phyloP scores from a whole-genome alignment of 2,888 invertebrate species.

The Cecidostiba fungosa region DNA sequence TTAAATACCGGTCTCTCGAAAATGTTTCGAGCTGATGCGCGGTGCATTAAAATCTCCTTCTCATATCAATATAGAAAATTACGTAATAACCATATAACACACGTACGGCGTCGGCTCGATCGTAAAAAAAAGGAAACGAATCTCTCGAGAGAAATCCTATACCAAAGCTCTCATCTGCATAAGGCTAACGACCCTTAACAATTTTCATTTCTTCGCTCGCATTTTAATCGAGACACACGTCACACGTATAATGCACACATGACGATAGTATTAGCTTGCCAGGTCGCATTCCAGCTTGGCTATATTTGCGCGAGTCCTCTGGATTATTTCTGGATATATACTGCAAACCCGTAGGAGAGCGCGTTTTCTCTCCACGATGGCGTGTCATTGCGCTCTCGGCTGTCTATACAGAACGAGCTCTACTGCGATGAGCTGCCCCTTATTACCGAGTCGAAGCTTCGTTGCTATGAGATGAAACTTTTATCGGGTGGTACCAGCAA shows the following conservation, averaged over 20 bases:
- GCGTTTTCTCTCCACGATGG: not conserved
- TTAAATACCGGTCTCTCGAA: not conserved
- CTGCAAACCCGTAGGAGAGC: not conserved
- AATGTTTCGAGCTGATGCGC: not conserved
- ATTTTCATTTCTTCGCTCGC: constrained; percentile 1
- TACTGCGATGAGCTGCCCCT: no score
- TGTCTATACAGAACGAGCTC: not conserved
- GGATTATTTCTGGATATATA: constrained; percentile 52
- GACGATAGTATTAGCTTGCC: not conserved
- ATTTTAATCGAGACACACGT: constrained; percentile 38
- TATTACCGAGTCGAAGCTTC: no score
- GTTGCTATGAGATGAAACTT: no score
- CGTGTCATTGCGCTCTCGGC: not conserved
- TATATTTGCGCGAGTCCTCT: constrained; percentile 39
- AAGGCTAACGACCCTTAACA: constrained; percentile 41
- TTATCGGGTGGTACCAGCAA: no score
- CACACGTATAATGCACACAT: no score
- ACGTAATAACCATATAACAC: not conserved
- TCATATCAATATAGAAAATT: not conserved
- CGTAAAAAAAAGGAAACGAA: not conserved
- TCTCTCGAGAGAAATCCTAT: not conserved
- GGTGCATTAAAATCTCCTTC: not conserved
- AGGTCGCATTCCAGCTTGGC: constrained; percentile 54
- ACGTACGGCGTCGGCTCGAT: not conserved
- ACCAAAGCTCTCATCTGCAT: not conserved